Conservation (phyloP, 2,113 vertebrate genomes). For the Sylvietta virens region DNA sequence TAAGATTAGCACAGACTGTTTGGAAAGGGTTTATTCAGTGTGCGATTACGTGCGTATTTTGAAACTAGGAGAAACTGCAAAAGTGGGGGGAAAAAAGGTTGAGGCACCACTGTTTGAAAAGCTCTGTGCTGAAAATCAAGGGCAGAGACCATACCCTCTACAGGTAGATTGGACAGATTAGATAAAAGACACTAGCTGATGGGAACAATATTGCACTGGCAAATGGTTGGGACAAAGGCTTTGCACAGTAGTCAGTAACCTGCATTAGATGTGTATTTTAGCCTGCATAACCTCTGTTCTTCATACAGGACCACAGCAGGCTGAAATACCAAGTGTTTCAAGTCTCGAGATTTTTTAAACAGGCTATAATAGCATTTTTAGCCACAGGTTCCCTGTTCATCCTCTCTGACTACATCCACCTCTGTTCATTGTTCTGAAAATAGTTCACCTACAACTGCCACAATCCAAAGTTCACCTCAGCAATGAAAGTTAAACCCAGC, state of each 20-base stretch:
- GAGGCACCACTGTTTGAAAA: background rate
- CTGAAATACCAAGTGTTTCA: background rate
- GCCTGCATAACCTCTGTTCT: background rate
- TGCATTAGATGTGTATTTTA: background rate
- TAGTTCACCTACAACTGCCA: background rate
- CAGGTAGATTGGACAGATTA: background rate
- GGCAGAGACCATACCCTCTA: background rate
- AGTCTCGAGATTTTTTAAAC: background rate
- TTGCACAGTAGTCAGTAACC: background rate
- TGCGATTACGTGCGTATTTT: background rate
- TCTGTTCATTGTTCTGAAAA: background rate
- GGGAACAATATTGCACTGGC: background rate
- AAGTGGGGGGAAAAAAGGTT: background rate
- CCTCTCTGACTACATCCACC: background rate
- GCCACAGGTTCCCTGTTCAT: background rate
- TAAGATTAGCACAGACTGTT: constrained; percentile 14
- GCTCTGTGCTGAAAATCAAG: background rate
- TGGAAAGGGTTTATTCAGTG: constrained; percentile 9
- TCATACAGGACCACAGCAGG: background rate
- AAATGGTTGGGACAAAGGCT: background rate
- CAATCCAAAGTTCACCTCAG: background rate
- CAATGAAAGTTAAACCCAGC: background rate
- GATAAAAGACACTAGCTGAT: background rate
- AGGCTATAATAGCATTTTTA: background rate
- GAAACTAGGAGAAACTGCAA: background rate